Conservation (phyloP, 2,888 invertebrate genomes). For the Drosophila diplacantha region DNA sequence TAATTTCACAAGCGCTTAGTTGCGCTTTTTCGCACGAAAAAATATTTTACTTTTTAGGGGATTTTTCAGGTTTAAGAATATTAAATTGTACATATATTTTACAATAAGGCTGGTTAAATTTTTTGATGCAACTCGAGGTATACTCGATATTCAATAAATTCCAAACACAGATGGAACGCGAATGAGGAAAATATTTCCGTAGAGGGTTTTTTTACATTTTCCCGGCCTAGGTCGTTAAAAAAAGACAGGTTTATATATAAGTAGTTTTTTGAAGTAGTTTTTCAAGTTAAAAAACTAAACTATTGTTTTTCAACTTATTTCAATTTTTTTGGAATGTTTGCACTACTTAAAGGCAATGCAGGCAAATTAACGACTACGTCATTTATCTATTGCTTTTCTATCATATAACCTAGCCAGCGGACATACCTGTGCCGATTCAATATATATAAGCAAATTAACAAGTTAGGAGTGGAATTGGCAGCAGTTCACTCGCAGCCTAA, state of each 20-base stretch:
- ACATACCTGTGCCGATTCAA: slow-evolving; percentile 2
- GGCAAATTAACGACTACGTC: neutral
- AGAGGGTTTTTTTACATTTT: neutral
- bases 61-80: neutral
- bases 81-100: neutral
- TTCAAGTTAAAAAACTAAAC: too few species aligned
- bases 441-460: slow-evolving; percentile 29
- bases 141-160: too few species aligned
- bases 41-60: neutral
- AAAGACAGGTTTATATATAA: neutral
- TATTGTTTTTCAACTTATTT: neutral
- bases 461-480: slow-evolving; percentile 13
- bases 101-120: neutral
- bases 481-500: slow-evolving; percentile 31
- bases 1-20: too few species aligned
- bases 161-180: too few species aligned
- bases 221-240: neutral
- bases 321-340: neutral
- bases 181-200: neutral
- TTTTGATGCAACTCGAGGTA: neutral
- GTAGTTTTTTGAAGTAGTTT: neutral
- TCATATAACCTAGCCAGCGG: neutral
- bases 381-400: neutral
- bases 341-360: neutral
- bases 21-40: neutral